Evolutionary conservation across 2,797 vertebrate genomes (phyloP), one percentile per base, ranked within the genome.

Genomic region (Enteromius argenteus): DNA sequence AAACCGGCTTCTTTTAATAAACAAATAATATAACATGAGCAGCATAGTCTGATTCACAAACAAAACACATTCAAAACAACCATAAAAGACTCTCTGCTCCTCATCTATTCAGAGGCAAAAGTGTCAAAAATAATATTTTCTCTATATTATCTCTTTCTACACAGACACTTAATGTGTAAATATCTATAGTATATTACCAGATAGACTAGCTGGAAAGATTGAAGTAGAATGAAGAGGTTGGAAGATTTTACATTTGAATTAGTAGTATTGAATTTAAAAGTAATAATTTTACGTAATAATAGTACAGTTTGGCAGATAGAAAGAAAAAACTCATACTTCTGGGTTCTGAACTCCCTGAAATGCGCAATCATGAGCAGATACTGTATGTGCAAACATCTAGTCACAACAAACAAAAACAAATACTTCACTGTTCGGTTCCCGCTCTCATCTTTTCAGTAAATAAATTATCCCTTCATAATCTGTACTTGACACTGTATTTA

Each of bases 401-500:
- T 58, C 13, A 58, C 32, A 58, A 75, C 21, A 75, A 56, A 75
- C 37, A 1, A 53, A 73, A 73, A 32, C 10, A 56, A 37, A 56
- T 35, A 56, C 49, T 56, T 75, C 32, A 4, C 64, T 67, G 32
- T 37, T 67, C 19, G 14, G 30, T 56, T 75, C 72, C 11, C 72
- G 53, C 30, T 53, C 51, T 14, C 13, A 56, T 56, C 11, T 56
- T 58, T 75, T 75, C 32, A 23, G 32, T 37, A 23, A 10, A 76
- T 53, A 74, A 39, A 76, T 9, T 5, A 35, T 39, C 2, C 39
- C 21, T 76, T 76, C 6, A 39, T 76, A 76, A 76, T 17, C 13
- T 58, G 35, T 58, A 17, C 51, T 39, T 76, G 73, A 58, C 73
- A 17, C 51, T 75, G 51, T 56, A 58, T 76, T 76, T 76, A 76